Percentiles rank a stretch among this genome's conserved stretches.
Conservation (phyloP, 2,888 invertebrate genomes). For the Strigamia crassipes region DNA sequence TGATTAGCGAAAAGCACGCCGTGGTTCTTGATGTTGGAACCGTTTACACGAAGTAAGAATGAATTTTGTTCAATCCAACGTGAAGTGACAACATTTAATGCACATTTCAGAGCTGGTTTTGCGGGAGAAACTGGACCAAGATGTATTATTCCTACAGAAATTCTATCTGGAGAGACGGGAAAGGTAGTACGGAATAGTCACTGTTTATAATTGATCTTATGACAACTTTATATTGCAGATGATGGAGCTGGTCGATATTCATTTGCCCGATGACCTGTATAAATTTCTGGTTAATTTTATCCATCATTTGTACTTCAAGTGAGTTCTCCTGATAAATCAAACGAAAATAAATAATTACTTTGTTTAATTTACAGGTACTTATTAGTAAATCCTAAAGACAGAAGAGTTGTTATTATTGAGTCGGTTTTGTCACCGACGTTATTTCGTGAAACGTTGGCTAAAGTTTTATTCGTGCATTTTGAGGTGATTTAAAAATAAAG, state of each 20-base stretch:
- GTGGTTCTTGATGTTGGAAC: constrained; percentile 88
- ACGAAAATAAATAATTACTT: neutral
- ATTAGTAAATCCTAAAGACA: constrained; percentile 89
- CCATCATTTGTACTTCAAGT: constrained; percentile 87
- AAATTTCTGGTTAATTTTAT: constrained; percentile 86
- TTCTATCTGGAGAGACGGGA: constrained; percentile 68
- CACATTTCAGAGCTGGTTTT: constrained; percentile 78
- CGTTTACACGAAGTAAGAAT: constrained; percentile 85
- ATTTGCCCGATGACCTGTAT: constrained; percentile 67
- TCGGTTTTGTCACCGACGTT: constrained; percentile 80
- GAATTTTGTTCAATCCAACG: neutral
- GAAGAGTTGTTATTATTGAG: constrained; percentile 89
- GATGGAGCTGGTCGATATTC: constrained; percentile 53
- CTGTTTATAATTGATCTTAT: neutral
- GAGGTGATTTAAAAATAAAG: constrained; percentile 68
- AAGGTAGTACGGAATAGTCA: constrained; percentile 7
- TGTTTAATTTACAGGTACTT: constrained; percentile 69
- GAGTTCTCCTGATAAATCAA: constrained; percentile 50
- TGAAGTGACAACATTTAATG: constrained; percentile 23
- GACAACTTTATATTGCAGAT: constrained; percentile 49
- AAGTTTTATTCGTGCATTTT: constrained; percentile 88
- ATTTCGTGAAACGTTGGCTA: constrained; percentile 84
- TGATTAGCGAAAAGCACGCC: constrained; percentile 83
- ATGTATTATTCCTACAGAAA: constrained; percentile 80
- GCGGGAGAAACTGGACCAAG: constrained; percentile 86